Conservation (phyloP, 2,797 vertebrate genomes). For the Pseudotriccus pelzelni region DNA sequence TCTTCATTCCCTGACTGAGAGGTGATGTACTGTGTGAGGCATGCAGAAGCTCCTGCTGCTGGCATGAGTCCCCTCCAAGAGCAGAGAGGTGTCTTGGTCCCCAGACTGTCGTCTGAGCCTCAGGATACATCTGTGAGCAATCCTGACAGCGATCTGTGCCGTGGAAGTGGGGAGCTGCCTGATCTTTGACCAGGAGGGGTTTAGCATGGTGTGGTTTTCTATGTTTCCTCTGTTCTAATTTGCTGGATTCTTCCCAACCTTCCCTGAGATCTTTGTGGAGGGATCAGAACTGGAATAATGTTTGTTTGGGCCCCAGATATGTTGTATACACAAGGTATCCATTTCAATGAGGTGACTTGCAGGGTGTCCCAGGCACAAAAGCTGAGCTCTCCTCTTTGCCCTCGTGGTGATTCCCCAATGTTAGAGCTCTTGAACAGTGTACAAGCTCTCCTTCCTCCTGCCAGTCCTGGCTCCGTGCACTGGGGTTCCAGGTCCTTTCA, state of each 20-base stretch:
- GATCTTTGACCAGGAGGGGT: background rate
- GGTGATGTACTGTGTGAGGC: background rate
- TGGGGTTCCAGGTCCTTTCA: constrained; percentile 12
- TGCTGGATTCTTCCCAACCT: background rate
- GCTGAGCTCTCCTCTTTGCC: constrained; percentile 16
- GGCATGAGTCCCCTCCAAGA: fast-evolving
- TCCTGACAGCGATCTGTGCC: background rate
- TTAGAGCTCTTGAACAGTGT: background rate
- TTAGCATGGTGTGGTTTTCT: background rate
- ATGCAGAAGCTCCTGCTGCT: background rate
- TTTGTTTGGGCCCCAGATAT: background rate
- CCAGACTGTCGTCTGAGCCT: background rate
- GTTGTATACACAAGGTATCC: background rate
- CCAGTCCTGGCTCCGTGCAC: background rate
- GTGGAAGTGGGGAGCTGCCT: background rate
- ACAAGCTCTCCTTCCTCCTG: background rate
- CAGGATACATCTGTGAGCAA: fast-evolving
- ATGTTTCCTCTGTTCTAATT: background rate
- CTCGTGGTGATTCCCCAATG: background rate
- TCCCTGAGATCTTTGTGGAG: background rate
- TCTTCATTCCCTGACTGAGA: background rate
- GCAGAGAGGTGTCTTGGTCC: background rate
- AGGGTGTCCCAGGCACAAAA: background rate
- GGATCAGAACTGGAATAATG: background rate
- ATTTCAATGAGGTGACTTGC: background rate